Conservation (phyloP, 2,797 vertebrate genomes). For the Rhinogobio ventralis region DNA sequence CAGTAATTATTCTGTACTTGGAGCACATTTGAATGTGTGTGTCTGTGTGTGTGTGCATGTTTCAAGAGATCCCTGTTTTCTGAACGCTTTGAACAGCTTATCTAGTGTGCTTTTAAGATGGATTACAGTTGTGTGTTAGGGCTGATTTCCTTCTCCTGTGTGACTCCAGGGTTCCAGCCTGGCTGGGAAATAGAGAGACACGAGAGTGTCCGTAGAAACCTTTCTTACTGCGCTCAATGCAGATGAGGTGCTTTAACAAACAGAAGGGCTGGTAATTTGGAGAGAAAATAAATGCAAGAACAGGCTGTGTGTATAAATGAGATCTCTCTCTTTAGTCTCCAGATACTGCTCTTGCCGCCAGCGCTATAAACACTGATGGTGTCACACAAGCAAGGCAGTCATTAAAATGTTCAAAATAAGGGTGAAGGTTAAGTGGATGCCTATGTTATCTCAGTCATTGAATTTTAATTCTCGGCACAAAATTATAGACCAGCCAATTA, state of each 20-base stretch:
- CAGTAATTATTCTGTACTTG: slow-evolving; percentile 19
- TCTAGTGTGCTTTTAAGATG: slow-evolving; percentile 51
- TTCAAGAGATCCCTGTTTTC: slow-evolving; percentile 38
- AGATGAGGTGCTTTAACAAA: slow-evolving; percentile 55
- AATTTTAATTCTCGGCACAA: slow-evolving; percentile 63
- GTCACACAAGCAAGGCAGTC: slow-evolving; percentile 56
- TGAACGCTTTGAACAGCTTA: slow-evolving; percentile 48
- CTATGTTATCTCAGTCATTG: slow-evolving; percentile 59
- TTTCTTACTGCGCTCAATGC: slow-evolving; percentile 44
- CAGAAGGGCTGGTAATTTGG: slow-evolving; percentile 56
- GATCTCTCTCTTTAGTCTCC: slow-evolving; percentile 56
- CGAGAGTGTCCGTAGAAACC: neutral
- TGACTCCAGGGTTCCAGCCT: slow-evolving; percentile 40
- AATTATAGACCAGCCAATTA: slow-evolving; percentile 62
- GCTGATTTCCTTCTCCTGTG: slow-evolving; percentile 25
- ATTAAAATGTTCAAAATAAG: slow-evolving; percentile 61
- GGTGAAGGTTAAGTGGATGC: slow-evolving; percentile 64
- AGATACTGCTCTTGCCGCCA: slow-evolving; percentile 57
- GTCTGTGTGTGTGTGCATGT: neutral
- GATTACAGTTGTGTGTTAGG: slow-evolving; percentile 47
- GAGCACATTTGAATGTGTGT: slow-evolving; percentile 31
- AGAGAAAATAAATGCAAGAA: slow-evolving; percentile 56
- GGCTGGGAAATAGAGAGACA: slow-evolving; percentile 46
- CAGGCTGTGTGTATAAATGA: slow-evolving; percentile 61
- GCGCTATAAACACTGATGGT: slow-evolving; percentile 56